Evolutionary conservation across 2,888 invertebrate genomes (phyloP).

Genomic region (Cantharis rustica): DNA sequence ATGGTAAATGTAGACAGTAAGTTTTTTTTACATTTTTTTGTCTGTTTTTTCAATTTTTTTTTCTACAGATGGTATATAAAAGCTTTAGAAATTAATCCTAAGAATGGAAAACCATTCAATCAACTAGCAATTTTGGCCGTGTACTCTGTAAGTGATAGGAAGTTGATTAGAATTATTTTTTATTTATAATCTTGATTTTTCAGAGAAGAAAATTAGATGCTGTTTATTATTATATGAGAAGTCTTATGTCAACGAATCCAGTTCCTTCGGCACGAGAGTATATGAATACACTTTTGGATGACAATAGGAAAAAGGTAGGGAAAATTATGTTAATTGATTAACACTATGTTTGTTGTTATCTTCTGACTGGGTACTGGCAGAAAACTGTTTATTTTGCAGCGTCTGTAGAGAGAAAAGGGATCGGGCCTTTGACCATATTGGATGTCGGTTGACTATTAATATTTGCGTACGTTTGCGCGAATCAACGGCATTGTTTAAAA

Average conservation of each 20-base stretch:
- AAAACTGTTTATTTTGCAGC: not conserved
- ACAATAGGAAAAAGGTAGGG: constrained; percentile 86
- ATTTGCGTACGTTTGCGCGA: no score
- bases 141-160: constrained; percentile 67
- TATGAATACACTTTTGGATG: constrained; percentile 86
- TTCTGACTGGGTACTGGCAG: not conserved
- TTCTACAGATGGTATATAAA: constrained; percentile 81
- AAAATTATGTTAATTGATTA: not conserved
- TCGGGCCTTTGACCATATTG: not conserved
- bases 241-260: constrained; percentile 92
- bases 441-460: no score
- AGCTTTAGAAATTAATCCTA: constrained; percentile 91
- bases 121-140: constrained; percentile 91
- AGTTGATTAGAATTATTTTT: not conserved
- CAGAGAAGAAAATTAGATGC: constrained; percentile 93
- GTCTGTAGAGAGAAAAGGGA: not conserved
- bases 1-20: constrained; percentile 75
- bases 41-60: constrained; percentile 21
- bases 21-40: constrained; percentile 41
- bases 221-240: constrained; percentile 96
- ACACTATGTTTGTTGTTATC: not conserved
- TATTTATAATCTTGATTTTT: constrained; percentile 45
- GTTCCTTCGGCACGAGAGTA: constrained; percentile 91
- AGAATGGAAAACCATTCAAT: constrained; percentile 94
- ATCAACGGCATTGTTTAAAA: not conserved